Conservation (phyloP, 2,888 invertebrate species). For the Isotomurus palustris region DNA sequence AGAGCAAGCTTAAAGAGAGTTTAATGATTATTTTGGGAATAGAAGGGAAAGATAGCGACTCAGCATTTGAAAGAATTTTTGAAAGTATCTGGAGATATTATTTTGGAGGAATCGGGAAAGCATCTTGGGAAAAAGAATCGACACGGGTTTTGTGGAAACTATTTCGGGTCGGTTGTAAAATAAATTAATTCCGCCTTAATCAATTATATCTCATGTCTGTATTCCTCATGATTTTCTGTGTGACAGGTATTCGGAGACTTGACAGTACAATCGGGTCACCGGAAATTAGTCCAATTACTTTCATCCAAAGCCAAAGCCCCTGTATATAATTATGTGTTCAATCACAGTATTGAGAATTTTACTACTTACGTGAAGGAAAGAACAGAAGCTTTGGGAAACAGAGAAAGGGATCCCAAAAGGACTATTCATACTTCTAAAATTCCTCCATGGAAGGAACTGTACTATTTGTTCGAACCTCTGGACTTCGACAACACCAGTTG, state of each 20-base stretch:
- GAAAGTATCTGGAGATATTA: constrained; percentile 42
- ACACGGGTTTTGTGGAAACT: constrained; percentile 21
- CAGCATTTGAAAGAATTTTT: constrained; percentile 30
- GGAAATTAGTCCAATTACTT: constrained; percentile 23
- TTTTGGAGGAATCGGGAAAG: constrained; percentile 28
- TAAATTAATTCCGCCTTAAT: not conserved
- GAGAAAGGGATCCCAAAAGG: constrained; percentile 11
- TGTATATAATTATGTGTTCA: constrained; percentile 36
- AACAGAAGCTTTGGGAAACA: not conserved
- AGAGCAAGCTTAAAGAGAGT: constrained; percentile 12
- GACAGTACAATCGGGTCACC: constrained; percentile 31
- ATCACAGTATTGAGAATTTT: constrained; percentile 17
- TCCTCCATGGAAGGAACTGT: constrained; percentile 34
- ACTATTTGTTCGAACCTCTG: constrained; percentile 27
- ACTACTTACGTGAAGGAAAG: constrained; percentile 7
- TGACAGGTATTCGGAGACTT: constrained; percentile 38
- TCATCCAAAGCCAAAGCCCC: constrained; percentile 16
- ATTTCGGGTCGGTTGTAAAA: constrained; percentile 17
- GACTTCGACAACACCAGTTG: constrained; percentile 8
- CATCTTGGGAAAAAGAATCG: constrained; percentile 11
- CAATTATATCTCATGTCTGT: not conserved
- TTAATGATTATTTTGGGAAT: constrained; percentile 28
- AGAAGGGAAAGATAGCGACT: constrained; percentile 18
- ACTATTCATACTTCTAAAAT: constrained; percentile 16
- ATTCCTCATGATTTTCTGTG: not conserved